phyloP scores from a whole-genome alignment of 2,888 invertebrate species.

The Xylocampa areola region DNA sequence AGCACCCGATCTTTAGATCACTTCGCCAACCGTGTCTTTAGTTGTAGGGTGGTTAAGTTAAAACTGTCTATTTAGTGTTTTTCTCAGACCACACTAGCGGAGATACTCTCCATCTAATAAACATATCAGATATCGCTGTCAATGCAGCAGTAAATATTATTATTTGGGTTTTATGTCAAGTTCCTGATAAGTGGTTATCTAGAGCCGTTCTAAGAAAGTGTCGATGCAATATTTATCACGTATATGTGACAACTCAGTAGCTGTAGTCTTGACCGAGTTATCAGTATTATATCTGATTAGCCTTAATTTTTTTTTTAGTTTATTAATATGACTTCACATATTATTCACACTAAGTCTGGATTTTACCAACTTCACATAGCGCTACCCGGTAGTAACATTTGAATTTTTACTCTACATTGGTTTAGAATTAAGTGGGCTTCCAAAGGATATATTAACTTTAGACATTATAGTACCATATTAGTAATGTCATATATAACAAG shows the following conservation, averaged over 20 bases:
- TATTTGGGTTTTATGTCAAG: conserved; percentile 43
- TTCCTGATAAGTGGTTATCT: conserved; percentile 56
- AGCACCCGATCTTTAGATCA: no score
- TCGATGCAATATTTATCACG: conserved; percentile 30
- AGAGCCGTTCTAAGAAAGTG: conserved; percentile 40
- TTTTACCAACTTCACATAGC: no score
- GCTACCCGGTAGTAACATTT: no score
- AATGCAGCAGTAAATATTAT: conserved; percentile 25
- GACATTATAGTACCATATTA: no score
- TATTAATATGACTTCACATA: neutral
- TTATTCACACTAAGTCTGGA: neutral
- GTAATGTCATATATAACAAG: no score
- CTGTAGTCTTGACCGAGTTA: conserved; percentile 46
- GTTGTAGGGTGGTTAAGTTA: no score
- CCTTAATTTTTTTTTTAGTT: conserved; percentile 22
- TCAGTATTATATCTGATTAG: conserved; percentile 33
- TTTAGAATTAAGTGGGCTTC: no score
- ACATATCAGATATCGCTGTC: conserved; percentile 33
- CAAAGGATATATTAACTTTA: no score
- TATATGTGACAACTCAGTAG: conserved; percentile 16
- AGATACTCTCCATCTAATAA: conserved; percentile 22
- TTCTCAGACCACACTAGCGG: conserved; percentile 22
- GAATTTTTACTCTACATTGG: no score
- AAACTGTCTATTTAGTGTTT: neutral
- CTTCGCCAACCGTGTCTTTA: no score